A percentile compares a stretch with the other conserved stretches of the same genome.
These are phyloP conservation scores for Hirtodrosophila alboralis DNA, from an alignment of 2,888 invertebrate genomes.

Conservation along the genomic window DNA sequence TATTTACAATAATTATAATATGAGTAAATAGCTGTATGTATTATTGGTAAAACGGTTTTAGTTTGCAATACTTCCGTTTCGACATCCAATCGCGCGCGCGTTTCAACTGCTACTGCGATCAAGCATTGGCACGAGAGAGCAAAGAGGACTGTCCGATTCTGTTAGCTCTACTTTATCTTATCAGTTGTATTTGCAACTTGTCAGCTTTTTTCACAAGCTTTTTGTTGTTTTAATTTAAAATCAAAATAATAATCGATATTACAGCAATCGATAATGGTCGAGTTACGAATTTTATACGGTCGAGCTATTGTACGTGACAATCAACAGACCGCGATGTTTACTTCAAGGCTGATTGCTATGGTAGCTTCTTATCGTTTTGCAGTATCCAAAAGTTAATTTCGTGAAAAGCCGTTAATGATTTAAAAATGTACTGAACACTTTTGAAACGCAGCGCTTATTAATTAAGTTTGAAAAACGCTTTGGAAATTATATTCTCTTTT, in stretches of 20 bases:
- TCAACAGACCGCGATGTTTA: too few relatives aligned
- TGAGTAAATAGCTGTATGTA: constrained; percentile 8
- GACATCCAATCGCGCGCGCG: constrained; percentile 49
- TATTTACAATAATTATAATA: constrained; percentile 30
- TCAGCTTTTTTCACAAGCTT: constrained; percentile 5
- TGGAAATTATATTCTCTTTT: too few relatives aligned
- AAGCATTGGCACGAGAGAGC: constrained; percentile 30
- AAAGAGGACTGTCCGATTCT: constrained; percentile 22
- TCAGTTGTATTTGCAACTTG: constrained; percentile 32
- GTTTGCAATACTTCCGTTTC: constrained; percentile 17
- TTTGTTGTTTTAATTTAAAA: constrained; percentile 5
- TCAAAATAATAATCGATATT: constrained; percentile 32
- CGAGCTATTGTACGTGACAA: too few relatives aligned
- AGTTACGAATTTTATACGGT: background rate
- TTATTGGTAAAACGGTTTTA: constrained; percentile 60
- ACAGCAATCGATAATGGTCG: constrained; percentile 17
- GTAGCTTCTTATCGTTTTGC: background rate
- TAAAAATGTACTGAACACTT: too few relatives aligned
- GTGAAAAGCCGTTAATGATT: too few relatives aligned
- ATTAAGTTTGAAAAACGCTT: too few relatives aligned
- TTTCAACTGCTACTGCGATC: constrained; percentile 53
- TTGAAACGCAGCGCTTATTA: too few relatives aligned
- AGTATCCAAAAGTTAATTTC: too few relatives aligned
- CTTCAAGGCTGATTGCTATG: constrained; percentile 41
- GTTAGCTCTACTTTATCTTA: constrained; percentile 43